Conservation (phyloP, 2,113 vertebrate species). For the Cryptomyrus ogoouensis region DNA sequence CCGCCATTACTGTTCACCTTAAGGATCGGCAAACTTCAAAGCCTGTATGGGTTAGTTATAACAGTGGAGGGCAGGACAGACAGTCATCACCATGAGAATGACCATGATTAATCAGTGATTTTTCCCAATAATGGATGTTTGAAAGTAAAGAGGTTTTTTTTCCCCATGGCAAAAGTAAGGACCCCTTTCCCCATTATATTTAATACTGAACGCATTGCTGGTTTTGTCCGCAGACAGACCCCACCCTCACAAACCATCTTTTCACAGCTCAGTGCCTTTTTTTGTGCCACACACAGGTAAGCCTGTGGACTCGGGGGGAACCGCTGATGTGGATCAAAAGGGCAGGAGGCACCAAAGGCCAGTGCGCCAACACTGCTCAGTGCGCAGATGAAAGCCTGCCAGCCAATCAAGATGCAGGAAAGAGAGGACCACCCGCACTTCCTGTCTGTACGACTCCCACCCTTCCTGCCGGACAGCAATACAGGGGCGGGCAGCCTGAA, state of each 20-base stretch:
- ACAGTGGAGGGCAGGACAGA: neutral
- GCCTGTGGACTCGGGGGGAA: neutral
- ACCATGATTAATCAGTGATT: neutral
- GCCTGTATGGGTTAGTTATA: neutral
- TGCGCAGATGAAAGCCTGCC: neutral
- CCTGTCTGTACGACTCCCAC: neutral
- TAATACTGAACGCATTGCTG: neutral
- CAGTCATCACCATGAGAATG: neutral
- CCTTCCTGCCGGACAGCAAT: conserved; percentile 3
- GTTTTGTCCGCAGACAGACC: neutral
- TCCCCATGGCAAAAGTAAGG: neutral
- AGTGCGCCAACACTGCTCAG: neutral
- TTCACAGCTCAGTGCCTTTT: neutral
- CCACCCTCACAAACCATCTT: neutral
- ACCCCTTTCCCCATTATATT: neutral
- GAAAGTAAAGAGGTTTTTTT: neutral
- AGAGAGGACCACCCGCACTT: neutral
- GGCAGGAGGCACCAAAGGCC: neutral
- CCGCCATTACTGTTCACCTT: neutral
- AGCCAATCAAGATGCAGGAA: neutral
- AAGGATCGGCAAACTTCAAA: neutral
- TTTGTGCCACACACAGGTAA: neutral
- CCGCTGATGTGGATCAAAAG: neutral
- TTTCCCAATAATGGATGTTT: neutral
- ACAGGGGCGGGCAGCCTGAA: neutral